Conservation (phyloP, 2,113 vertebrate species). For the Jaculus jaculus region DNA sequence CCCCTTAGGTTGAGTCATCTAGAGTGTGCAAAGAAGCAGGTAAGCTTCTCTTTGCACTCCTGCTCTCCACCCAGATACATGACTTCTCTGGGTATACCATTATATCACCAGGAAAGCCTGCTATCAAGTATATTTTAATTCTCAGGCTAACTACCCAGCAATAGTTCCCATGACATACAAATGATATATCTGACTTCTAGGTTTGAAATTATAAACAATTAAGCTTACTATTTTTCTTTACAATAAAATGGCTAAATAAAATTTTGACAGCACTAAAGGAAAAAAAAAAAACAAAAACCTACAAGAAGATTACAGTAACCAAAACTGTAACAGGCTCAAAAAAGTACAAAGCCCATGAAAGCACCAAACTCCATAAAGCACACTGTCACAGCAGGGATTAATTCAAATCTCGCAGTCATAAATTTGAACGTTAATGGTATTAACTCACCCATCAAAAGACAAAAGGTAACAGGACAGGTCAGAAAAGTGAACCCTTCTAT, state of each 20-base stretch:
- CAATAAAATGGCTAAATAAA: background rate
- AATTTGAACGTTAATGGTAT: no score
- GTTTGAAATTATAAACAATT: background rate
- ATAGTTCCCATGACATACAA: background rate
- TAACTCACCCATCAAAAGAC: no score
- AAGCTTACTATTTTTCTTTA: slow-evolving; percentile 18
- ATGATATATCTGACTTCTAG: background rate
- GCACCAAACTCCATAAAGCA: no score
- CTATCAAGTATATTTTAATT: background rate
- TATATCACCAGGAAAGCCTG: background rate
- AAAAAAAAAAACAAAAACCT: no score
- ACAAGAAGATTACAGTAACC: no score
- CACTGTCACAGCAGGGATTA: no score
- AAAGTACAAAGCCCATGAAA: no score
- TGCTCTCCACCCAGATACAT: background rate
- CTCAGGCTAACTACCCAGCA: background rate
- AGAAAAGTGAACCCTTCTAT: no score
- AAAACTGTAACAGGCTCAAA: no score
- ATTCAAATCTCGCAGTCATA: no score
- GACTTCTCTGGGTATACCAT: background rate
- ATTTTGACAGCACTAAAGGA: background rate
- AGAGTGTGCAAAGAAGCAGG: background rate
- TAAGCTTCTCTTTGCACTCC: background rate
- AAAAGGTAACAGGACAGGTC: no score
- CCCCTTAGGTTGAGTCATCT: no score